phyloP scores from a whole-genome alignment of 2,113 vertebrate genomes.

The Hypocryptadius cinnamomeus region DNA sequence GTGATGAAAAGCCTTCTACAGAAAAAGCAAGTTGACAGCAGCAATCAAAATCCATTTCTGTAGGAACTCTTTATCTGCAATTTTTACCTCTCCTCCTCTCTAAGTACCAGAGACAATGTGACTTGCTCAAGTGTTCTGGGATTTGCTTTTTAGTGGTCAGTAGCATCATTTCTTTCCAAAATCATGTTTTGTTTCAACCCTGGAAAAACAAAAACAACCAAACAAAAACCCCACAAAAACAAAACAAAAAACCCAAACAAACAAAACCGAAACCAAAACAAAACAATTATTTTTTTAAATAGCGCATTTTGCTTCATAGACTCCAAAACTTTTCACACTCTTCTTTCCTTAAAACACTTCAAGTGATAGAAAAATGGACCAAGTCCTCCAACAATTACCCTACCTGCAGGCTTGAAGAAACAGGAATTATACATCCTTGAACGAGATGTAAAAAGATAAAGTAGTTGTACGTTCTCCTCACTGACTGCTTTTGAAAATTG shows the following conservation, averaged over 20 bases:
- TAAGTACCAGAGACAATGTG: not conserved
- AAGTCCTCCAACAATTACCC: not conserved
- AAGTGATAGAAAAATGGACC: not conserved
- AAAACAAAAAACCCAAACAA: not conserved
- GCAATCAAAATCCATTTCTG: not conserved
- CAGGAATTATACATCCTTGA: not conserved
- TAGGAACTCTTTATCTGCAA: not conserved
- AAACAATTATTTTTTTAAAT: not conserved
- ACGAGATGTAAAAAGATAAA: not conserved
- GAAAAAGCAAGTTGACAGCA: not conserved
- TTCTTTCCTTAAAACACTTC: not conserved
- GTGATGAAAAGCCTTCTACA: not conserved
- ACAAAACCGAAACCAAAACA: not conserved
- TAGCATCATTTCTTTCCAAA: not conserved
- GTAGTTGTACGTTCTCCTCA: not conserved
- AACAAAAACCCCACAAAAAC: not conserved
- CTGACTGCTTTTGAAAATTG: not conserved
- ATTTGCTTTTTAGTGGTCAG: not conserved
- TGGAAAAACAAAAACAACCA: not conserved
- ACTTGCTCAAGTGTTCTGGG: not conserved
- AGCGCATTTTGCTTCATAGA: not conserved
- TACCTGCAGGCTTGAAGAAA: not conserved
- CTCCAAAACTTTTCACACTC: not conserved
- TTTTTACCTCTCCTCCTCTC: not conserved
- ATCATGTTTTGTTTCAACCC: rapidly evolving